Evolutionary conservation across 2,888 invertebrate genomes (phyloP), one percentile per base, ranked within the genome.

Genomic region (Clanis bilineata): DNA sequence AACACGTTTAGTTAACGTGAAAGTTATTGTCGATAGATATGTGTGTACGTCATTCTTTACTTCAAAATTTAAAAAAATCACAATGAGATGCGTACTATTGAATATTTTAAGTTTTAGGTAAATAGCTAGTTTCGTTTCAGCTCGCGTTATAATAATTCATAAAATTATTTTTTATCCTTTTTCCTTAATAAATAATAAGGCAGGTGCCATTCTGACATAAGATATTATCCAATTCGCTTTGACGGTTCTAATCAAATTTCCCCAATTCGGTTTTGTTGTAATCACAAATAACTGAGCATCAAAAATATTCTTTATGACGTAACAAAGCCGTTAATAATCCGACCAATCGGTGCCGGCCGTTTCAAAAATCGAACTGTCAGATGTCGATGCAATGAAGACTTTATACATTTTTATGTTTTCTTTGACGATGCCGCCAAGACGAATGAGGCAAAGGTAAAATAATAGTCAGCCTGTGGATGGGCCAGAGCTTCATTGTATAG

Each of bases 291-390:
- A 70, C 70, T 71, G 73, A 76, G 73, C 72, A 75, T 72, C 66
- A 70, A 78, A 70, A 74, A 64, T 62, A 61, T 69, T 70, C 32
- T 74, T 76, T 74, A 74, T 74, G 66, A 70, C 67, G 66, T 68
- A 69, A 65, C 64, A 67, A 63, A 69, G 70, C 69, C 72, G 74
- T 78, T 77, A 74, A 82, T 80, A 80, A 77, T 74, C 74, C 70
- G 66, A 78, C 82, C 80, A 79, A 86, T 83, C 74, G 67, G 63
- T 62, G 70, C 62, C 64, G 69, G 69, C 74, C 72, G 77, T 83
- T 84, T 74, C 68, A 70, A 81, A 88, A 88, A 88, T 89, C 83
- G 83, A 88, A 82, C 88, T 85, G 88, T 90, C 89, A 85, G 84
- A 84, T 68, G 80, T 83, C 78, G 77, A 82, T 82, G 76, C 82